phyloP scores from a whole-genome alignment of 2,797 vertebrate species.

The Bradypodion pumilum region DNA sequence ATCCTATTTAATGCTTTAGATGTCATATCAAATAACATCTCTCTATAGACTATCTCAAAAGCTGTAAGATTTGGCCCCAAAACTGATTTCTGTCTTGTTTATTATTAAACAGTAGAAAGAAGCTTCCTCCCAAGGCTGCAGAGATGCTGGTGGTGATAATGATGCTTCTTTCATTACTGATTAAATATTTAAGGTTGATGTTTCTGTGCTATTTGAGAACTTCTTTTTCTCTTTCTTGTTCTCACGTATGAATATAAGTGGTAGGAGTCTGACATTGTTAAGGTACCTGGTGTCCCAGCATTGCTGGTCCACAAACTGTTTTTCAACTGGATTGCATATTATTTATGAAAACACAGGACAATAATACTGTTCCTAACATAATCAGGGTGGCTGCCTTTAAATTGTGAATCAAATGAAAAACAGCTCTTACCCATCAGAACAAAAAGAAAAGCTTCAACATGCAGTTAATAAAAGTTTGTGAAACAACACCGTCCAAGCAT shows the following conservation, averaged over 20 bases:
- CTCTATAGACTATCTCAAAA: not conserved
- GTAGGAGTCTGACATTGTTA: not conserved
- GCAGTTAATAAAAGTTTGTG: too few relatives aligned
- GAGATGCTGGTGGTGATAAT: not conserved
- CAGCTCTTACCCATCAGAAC: not conserved
- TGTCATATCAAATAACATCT: constrained; percentile 1
- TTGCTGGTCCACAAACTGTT: not conserved
- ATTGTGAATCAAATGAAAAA: not conserved
- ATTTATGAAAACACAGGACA: too few relatives aligned
- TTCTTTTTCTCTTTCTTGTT: not conserved
- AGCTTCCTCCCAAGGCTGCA: not conserved
- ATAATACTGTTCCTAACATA: too few relatives aligned
- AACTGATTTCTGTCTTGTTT: not conserved
- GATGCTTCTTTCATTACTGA: not conserved
- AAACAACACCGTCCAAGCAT: not conserved
- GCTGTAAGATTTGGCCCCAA: not conserved
- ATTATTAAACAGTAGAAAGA: not conserved
- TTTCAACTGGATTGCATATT: not conserved
- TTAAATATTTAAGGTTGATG: too few relatives aligned
- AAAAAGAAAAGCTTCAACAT: not conserved
- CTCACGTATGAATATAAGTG: not conserved
- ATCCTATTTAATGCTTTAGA: constrained; percentile 38
- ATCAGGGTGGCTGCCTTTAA: not conserved
- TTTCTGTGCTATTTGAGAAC: not conserved
- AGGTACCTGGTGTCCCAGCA: not conserved